Conservation (phyloP, 2,113 vertebrate species). For the Pachyramphus minor region DNA sequence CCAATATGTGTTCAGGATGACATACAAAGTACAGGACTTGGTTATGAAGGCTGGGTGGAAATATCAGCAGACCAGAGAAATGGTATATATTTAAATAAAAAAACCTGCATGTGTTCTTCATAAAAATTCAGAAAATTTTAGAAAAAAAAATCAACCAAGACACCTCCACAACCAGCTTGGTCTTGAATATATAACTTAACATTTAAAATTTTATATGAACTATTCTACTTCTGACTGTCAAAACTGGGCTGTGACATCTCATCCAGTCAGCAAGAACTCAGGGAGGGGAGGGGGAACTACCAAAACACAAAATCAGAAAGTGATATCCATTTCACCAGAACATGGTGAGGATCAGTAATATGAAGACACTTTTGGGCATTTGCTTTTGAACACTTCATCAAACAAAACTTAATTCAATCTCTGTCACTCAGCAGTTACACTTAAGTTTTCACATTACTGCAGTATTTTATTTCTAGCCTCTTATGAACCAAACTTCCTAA, state of each 20-base stretch:
- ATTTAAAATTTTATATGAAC: not conserved
- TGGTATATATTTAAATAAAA: not conserved
- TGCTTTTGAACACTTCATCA: not conserved
- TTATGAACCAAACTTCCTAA: not conserved
- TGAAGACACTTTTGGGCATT: not conserved
- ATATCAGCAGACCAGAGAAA: not conserved
- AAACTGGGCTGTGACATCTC: not conserved
- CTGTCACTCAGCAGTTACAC: not conserved
- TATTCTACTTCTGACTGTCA: not conserved
- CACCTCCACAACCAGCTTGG: not conserved
- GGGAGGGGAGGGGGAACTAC: fast-evolving
- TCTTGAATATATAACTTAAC: not conserved
- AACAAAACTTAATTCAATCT: not conserved
- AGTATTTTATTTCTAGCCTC: not conserved
- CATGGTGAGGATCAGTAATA: not conserved
- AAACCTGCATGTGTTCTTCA: not conserved
- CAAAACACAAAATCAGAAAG: not conserved
- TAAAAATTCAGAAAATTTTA: not conserved
- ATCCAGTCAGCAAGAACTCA: not conserved
- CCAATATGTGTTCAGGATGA: fast-evolving
- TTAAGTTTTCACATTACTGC: not conserved
- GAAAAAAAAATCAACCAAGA: not conserved
- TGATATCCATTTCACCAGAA: not conserved
- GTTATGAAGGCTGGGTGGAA: not conserved
- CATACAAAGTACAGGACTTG: not conserved